Percentiles rank a stretch among this genome's conserved stretches.
Evolutionary conservation across 2,888 invertebrate genomes (phyloP).

Genomic region (Drosophila lutescens): DNA sequence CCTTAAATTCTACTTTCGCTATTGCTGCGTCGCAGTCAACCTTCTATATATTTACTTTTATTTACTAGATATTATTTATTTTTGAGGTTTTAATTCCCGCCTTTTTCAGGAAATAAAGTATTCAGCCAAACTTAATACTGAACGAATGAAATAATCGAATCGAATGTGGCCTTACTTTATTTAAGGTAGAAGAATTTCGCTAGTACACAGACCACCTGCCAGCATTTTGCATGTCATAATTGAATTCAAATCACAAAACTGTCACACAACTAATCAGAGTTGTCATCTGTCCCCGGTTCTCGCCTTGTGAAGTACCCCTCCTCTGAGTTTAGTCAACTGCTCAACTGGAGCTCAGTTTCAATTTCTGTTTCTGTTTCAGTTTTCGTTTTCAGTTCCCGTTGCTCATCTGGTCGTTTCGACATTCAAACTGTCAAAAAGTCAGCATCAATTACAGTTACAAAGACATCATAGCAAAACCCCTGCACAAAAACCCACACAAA

Average conservation of each 20-base stretch:
- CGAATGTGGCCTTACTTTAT: not conserved
- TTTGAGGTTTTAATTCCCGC: too few relatives aligned
- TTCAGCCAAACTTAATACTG: too few relatives aligned
- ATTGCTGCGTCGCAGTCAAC: not conserved
- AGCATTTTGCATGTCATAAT: constrained; percentile 71
- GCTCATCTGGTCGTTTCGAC: constrained; percentile 69
- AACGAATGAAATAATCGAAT: too few relatives aligned
- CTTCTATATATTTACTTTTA: not conserved
- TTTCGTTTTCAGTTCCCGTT: constrained; percentile 41
- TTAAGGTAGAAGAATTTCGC: not conserved
- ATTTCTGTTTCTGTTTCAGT: constrained; percentile 24
- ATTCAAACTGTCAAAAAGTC: constrained; percentile 83
- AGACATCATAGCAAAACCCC: constrained; percentile 60
- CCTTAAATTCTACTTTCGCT: constrained; percentile 9
- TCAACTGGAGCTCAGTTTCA: constrained; percentile 28
- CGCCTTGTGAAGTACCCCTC: not conserved
- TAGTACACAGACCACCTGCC: constrained; percentile 18
- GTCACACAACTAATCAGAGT: constrained; percentile 78
- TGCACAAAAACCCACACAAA: constrained; percentile 48
- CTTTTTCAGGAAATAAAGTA: too few relatives aligned
- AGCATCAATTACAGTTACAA: constrained; percentile 81
- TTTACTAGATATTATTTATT: not conserved
- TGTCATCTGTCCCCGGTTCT: constrained; percentile 56
- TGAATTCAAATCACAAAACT: constrained; percentile 80
- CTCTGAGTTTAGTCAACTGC: constrained; percentile 31